These are phyloP conservation scores for Chymomyza amoena DNA, from an alignment of 2,888 invertebrate genomes.

Conservation along the genomic window DNA sequence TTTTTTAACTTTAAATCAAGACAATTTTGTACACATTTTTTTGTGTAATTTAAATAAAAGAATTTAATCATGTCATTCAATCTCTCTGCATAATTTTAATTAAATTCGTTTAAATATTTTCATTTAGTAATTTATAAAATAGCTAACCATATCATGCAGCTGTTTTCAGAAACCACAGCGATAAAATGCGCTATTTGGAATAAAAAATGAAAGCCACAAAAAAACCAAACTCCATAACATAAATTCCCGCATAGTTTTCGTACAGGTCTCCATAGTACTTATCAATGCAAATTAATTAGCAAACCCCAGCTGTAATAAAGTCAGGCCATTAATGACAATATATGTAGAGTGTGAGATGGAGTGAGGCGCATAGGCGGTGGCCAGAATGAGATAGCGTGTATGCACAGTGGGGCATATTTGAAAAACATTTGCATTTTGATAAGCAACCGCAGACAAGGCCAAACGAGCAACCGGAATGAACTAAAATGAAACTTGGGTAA, in stretches of 20 bases:
- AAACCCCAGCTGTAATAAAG: constrained; percentile 36
- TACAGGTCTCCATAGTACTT: neutral
- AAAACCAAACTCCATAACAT: constrained; percentile 12
- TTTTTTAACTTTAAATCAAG: neutral
- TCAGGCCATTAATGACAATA: constrained; percentile 37
- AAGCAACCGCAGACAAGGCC: neutral
- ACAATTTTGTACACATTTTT: neutral
- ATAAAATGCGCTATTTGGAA: neutral
- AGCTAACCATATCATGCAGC: neutral
- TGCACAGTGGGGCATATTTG: neutral
- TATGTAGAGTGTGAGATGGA: neutral
- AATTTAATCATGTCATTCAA: neutral
- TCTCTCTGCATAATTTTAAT: neutral
- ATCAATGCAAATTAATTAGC: constrained; percentile 41
- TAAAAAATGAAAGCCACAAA: neutral
- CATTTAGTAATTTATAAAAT: too few species aligned
- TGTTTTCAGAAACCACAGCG: neutral
- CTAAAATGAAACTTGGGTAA: neutral
- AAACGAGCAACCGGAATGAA: neutral
- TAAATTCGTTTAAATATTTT: neutral
- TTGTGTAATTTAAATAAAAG: neutral
- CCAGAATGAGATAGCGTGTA: too few species aligned
- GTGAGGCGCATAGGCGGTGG: neutral
- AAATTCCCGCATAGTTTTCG: neutral
- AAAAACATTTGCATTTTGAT: constrained; percentile 1